Conservation (phyloP, 2,797 vertebrate species). For the Gymnothorax javanicus region DNA sequence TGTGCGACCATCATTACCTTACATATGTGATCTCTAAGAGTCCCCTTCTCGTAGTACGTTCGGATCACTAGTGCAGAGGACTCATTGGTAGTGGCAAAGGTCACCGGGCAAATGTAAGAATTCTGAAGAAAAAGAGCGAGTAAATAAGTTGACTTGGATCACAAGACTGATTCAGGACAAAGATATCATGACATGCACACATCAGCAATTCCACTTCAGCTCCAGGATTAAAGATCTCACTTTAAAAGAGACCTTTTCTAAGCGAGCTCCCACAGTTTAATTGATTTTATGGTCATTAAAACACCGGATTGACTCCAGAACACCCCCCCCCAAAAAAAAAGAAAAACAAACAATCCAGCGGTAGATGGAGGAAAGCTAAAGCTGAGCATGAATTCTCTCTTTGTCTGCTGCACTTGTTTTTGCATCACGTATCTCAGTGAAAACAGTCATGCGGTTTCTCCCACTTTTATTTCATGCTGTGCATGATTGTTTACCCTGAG, state of each 20-base stretch:
- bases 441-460: constrained; percentile 25
- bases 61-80: constrained; percentile 90
- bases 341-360: neutral
- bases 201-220: neutral
- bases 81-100: constrained; percentile 88
- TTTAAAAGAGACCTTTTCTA: neutral
- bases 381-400: constrained; percentile 5
- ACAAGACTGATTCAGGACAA: neutral
- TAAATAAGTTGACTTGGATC: neutral
- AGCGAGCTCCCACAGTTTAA: neutral
- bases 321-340: no score
- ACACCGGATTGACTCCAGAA: neutral
- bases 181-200: neutral
- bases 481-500: neutral
- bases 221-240: neutral
- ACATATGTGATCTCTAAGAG: constrained; percentile 92
- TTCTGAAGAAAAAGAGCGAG: constrained; percentile 70
- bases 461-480: neutral
- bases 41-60: constrained; percentile 89
- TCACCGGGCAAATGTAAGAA: constrained; percentile 84
- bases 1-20: constrained; percentile 75
- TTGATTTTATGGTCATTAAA: neutral
- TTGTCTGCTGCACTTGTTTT: constrained; percentile 11
- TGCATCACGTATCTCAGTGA: constrained; percentile 9
- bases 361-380: neutral